Evolutionary conservation across 92 coral and sea anemone genomes (phyloP).

Genomic region (Paragorgia papillata): DNA sequence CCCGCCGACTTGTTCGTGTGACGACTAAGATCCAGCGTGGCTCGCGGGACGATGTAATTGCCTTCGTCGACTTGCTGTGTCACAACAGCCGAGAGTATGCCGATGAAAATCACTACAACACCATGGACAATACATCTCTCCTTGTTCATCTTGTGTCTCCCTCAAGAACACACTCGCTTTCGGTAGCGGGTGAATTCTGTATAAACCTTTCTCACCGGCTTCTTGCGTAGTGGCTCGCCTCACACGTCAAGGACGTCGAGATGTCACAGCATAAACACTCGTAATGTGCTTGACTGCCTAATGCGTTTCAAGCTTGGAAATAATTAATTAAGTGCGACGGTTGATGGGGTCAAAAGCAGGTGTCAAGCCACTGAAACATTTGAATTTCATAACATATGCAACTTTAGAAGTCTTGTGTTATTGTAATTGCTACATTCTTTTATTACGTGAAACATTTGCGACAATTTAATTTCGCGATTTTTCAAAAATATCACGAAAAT

Average conservation of each 20-base stretch:
- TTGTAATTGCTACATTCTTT: no score
- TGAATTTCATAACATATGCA: constrained; percentile 23
- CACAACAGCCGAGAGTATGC: background rate
- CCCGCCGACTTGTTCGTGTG: constrained; percentile 27
- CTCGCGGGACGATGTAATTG: constrained; percentile 36
- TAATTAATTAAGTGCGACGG: constrained; percentile 47
- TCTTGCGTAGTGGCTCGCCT: constrained; percentile 14
- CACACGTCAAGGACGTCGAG: constrained; percentile 29
- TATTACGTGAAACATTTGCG: constrained; percentile 17
- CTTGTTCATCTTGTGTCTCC: constrained; percentile 27
- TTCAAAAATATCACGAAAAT: no score
- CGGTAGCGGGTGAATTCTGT: background rate
- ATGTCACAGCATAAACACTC: constrained; percentile 36
- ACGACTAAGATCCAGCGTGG: background rate
- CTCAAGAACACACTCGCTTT: background rate
- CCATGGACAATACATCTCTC: background rate
- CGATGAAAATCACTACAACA: constrained; percentile 3
- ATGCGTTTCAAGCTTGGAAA: constrained; percentile 45
- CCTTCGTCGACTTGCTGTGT: constrained; percentile 33
- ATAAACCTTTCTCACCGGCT: background rate
- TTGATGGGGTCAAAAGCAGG: constrained; percentile 35
- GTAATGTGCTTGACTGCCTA: constrained; percentile 45
- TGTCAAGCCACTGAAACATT: constrained; percentile 15
- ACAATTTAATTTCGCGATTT: no score
- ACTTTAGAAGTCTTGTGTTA: no score